A percentile compares a stretch with the other conserved stretches of the same genome.
These are phyloP conservation scores for Platysteira castanea DNA, from an alignment of 2,113 vertebrate genomes.

Conservation along the genomic window DNA sequence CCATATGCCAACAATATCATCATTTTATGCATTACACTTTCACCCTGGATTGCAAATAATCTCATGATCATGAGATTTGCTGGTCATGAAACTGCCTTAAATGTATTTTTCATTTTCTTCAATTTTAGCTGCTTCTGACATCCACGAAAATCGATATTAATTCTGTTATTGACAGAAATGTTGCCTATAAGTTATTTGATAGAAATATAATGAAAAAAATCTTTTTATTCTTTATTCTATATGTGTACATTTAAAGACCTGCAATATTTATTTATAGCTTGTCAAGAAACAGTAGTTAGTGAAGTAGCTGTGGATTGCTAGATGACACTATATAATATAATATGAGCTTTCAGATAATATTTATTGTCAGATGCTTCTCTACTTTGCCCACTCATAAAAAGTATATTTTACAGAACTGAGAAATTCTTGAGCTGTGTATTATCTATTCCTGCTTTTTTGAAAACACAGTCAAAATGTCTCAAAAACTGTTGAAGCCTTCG, in stretches of 20 bases:
- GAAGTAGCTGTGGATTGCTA: background rate
- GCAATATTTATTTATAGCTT: background rate
- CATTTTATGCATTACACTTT: background rate
- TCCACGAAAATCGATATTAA: background rate
- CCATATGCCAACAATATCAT: background rate
- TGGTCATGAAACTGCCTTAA: background rate
- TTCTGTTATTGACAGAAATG: background rate
- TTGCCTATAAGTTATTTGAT: background rate
- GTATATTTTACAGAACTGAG: background rate
- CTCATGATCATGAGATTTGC: background rate
- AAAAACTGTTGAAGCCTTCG: background rate
- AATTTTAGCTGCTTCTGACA: background rate
- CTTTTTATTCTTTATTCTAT: background rate
- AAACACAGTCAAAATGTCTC: background rate
- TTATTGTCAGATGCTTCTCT: background rate
- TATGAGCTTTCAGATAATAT: background rate
- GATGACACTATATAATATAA: background rate
- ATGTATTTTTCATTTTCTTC: background rate
- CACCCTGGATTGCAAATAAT: background rate
- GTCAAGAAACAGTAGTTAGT: background rate
- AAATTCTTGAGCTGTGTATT: constrained; percentile 9
- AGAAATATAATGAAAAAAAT: background rate
- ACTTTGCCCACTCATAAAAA: background rate
- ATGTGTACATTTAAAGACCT: background rate
- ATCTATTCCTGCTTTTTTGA: background rate